Percentiles rank a stretch among this genome's conserved stretches.
These are phyloP conservation scores for Numenius phaeopus DNA, from an alignment of 2,797 vertebrate genomes.

Conservation along the genomic window DNA sequence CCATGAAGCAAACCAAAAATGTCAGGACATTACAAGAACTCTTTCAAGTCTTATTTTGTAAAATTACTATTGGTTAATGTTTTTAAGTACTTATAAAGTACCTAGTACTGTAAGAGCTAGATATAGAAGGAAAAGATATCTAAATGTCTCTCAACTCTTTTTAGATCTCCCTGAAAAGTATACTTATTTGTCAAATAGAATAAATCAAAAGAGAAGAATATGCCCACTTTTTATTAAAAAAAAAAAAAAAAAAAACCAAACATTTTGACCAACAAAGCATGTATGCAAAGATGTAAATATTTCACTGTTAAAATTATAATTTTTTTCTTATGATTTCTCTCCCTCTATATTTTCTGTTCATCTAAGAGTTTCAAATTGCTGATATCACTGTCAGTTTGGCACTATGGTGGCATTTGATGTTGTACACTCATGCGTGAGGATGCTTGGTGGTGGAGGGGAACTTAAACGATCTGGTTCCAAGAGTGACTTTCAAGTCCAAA, in stretches of 20 bases:
- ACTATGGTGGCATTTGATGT: fast-evolving
- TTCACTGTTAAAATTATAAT: fast-evolving
- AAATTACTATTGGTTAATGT: not conserved
- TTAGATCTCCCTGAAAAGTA: not conserved
- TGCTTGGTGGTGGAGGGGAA: not conserved
- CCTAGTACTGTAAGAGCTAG: fast-evolving
- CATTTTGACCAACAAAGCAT: not conserved
- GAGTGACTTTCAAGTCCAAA: not conserved
- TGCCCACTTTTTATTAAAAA: not conserved
- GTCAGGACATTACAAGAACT: not conserved
- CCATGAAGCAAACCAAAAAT: not conserved
- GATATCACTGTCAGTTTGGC: not conserved
- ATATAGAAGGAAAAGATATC: not conserved
- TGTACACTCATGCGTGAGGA: not conserved
- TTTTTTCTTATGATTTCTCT: not conserved
- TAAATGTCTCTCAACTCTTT: not conserved
- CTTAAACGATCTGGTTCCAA: not conserved
- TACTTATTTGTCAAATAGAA: not conserved
- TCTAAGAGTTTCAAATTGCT: not conserved
- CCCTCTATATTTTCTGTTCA: not conserved
- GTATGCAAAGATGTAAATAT: not conserved
- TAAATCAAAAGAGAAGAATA: not conserved
- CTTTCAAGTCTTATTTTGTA: not conserved
- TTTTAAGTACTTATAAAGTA: not conserved
- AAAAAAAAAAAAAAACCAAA: fast-evolving